Percentiles rank a stretch among this genome's conserved stretches.
Conservation (phyloP, 2,888 invertebrate species). For the Caenorhabditis wallacei region DNA sequence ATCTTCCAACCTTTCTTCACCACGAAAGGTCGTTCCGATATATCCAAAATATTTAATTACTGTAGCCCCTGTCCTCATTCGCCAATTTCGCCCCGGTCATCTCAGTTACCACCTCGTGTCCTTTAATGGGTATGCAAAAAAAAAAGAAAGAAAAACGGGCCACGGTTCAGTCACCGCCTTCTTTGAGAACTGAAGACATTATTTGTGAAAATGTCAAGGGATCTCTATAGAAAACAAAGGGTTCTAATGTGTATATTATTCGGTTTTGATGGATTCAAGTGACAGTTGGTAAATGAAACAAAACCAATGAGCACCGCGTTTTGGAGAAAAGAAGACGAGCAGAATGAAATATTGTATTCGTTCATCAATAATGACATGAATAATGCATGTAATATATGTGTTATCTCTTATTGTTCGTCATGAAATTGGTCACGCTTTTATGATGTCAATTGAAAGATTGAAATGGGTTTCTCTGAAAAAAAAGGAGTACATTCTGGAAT, state of each 20-base stretch:
- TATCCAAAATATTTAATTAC: constrained; percentile 60
- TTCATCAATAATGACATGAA: constrained; percentile 42
- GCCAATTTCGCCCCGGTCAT: constrained; percentile 24
- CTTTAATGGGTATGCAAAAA: constrained; percentile 54
- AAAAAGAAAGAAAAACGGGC: constrained; percentile 48
- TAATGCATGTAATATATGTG: constrained; percentile 44
- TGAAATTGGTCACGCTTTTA: constrained; percentile 22
- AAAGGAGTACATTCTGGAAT: not conserved
- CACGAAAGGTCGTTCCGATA: constrained; percentile 51
- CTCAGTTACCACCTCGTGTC: constrained; percentile 60
- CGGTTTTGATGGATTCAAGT: constrained; percentile 33
- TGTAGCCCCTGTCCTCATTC: constrained; percentile 45
- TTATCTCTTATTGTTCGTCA: constrained; percentile 31
- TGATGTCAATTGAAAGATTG: constrained; percentile 14
- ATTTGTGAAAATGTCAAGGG: not conserved
- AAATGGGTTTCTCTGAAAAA: constrained; percentile 55
- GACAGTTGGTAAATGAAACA: constrained; percentile 7
- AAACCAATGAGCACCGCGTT: constrained; percentile 13
- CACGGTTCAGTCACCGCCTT: constrained; percentile 42
- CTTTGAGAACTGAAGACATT: not conserved
- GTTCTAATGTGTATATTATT: constrained; percentile 24
- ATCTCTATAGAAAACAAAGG: constrained; percentile 12
- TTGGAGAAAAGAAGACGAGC: not conserved
- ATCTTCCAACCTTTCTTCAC: constrained; percentile 23
- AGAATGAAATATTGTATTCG: constrained; percentile 52